A percentile compares a stretch with the other conserved stretches of the same genome.
Evolutionary conservation across 1,140 invertebrate genomes (phyloP).

Genomic region (Anoplolepis gracilipes): DNA sequence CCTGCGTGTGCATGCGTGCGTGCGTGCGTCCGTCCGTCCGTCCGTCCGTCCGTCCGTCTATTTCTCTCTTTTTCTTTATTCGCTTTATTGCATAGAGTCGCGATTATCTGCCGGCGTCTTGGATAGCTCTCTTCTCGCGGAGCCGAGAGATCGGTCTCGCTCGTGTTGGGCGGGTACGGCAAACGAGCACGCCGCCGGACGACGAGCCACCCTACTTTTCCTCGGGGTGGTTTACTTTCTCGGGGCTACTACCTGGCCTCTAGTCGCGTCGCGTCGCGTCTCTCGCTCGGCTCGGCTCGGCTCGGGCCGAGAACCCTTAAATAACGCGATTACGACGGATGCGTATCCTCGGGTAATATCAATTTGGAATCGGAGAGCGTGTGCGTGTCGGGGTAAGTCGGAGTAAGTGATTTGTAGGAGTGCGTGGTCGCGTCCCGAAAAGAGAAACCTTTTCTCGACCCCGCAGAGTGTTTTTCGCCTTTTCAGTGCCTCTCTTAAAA

Average conservation of each 20-base stretch:
- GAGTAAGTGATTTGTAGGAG: background rate
- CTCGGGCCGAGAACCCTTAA: background rate
- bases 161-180: conserved; percentile 48
- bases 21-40: too few species aligned
- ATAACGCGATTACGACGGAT: conserved; percentile 24
- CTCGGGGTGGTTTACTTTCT: conserved; percentile 57
- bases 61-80: too few species aligned
- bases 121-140: background rate
- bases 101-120: conserved; percentile 41
- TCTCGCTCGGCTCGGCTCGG: conserved; percentile 30
- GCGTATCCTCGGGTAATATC: conserved; percentile 11
- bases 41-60: too few species aligned
- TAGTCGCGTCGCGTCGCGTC: conserved; percentile 33
- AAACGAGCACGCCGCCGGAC: conserved; percentile 40
- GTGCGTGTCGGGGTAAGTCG: background rate
- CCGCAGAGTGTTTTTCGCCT: conserved; percentile 16
- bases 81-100: background rate
- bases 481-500: conserved; percentile 12
- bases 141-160: conserved; percentile 23
- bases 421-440: background rate
- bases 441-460: background rate
- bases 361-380: conserved; percentile 27
- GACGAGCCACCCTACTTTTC: conserved; percentile 56
- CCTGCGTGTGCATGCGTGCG: too few species aligned
- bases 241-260: conserved; percentile 24